Percentiles rank a stretch among this genome's conserved stretches.
These are phyloP conservation scores for Coenonympha arcania DNA, from an alignment of 2,888 invertebrate species.

Conservation along the genomic window DNA sequence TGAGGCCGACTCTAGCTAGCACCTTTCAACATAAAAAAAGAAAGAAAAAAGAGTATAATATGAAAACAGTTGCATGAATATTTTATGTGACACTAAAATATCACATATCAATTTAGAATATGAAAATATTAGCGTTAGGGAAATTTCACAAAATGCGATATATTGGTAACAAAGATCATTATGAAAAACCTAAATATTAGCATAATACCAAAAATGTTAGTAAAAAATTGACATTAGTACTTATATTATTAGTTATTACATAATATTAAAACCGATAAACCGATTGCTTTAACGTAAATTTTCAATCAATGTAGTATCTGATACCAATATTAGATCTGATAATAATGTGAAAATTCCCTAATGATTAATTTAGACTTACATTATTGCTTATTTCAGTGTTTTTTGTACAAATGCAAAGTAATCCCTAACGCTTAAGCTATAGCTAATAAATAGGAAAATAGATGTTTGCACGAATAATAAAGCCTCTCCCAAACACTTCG, in stretches of 20 bases:
- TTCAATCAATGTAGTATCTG: background rate
- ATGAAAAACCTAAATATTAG: background rate
- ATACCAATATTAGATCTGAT: background rate
- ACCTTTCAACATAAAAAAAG: constrained; percentile 2
- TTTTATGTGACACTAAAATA: constrained; percentile 58
- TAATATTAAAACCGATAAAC: no score
- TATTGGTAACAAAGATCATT: background rate
- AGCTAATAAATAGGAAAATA: constrained; percentile 57
- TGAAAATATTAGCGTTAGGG: constrained; percentile 54
- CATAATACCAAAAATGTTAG: background rate
- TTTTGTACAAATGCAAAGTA: constrained; percentile 62
- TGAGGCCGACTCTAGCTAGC: constrained; percentile 2
- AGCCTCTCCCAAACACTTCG: background rate
- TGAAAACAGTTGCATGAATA: constrained; percentile 19
- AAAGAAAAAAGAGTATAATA: constrained; percentile 8
- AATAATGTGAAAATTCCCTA: background rate
- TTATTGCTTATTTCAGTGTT: constrained; percentile 53
- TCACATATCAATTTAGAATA: constrained; percentile 67
- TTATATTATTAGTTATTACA: no score
- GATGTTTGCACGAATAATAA: constrained; percentile 36
- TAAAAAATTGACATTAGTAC: no score
- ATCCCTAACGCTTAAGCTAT: constrained; percentile 60
- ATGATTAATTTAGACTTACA: constrained; percentile 38
- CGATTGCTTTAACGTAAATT: no score
- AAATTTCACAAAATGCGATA: background rate